phyloP scores from a whole-genome alignment of 2,888 invertebrate species.

The Parochlus steinenii region DNA sequence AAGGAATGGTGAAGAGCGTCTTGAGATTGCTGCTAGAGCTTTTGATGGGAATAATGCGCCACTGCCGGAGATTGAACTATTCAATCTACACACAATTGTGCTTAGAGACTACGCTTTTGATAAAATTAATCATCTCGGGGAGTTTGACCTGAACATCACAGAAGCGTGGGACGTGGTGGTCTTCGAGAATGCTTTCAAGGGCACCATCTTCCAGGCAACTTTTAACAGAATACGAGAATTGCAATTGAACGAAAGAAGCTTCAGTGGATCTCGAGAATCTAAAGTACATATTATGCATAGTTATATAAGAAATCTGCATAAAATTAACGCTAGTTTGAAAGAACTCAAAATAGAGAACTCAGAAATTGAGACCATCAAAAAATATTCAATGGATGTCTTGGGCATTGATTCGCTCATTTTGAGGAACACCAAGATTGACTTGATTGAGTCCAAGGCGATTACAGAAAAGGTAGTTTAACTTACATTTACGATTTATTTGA shows the following conservation, averaged over 20 bases:
- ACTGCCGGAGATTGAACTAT: constrained; percentile 25
- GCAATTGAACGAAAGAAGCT: constrained; percentile 22
- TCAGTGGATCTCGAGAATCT: constrained; percentile 21
- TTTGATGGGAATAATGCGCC: constrained; percentile 23
- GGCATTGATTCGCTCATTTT: constrained; percentile 24
- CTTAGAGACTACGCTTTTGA: constrained; percentile 22
- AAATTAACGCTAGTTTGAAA: constrained; percentile 24
- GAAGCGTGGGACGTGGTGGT: constrained; percentile 21
- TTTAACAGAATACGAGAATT: constrained; percentile 22
- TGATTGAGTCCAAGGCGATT: constrained; percentile 24
- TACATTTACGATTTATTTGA: neutral
- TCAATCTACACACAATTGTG: constrained; percentile 21
- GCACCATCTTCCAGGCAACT: constrained; percentile 22
- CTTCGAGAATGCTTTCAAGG: constrained; percentile 22
- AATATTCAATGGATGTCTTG: constrained; percentile 26
- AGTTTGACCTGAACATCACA: constrained; percentile 23
- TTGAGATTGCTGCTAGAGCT: constrained; percentile 23
- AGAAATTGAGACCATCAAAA: constrained; percentile 22
- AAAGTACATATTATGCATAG: constrained; percentile 24
- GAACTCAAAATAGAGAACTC: constrained; percentile 24
- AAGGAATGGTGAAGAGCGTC: constrained; percentile 19
- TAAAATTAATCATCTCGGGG: constrained; percentile 18
- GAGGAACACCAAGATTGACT: constrained; percentile 23
- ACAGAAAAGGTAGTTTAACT: constrained; percentile 22
- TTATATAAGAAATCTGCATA: constrained; percentile 20